Base-by-base conservation (phyloP, 2,888 invertebrate species). In the Dasysyrphus albostriatus region DNA sequence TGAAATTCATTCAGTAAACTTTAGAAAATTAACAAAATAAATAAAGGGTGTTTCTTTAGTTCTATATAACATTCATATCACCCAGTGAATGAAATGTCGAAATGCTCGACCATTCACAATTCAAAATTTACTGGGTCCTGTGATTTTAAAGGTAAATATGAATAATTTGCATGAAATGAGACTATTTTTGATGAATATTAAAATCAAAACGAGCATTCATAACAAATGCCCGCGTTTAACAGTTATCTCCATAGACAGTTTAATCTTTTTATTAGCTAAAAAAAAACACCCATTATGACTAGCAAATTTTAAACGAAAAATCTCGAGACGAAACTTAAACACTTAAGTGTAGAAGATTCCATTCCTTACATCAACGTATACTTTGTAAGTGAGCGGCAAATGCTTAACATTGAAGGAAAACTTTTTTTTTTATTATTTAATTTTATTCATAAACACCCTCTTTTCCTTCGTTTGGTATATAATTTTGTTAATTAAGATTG, bases 401-500 rank as follows among this genome's bases (percentile, higher is more conserved):
- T 47, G 16, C 16, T 3, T 8, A 16, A 16, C n/a, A 47, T 47
- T 47, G 44, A 63, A 24, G 63, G 10, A 12, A 63, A 42, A 16
- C 63, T 42, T 24, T 24, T 24, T 24, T 24, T 24, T 24, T 24
- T 24, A 24, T 63, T 63, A 16, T 14, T 63, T 42, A 12, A 63
- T 44, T 42, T 44, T 63, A 16, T 63, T 47, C 47, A 16, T 16
- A 47, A 47, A 47, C 16, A 47, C 16, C 16, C 16, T 16, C 47
- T 16, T 16, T n/a, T 47, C 47, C 16, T 47, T 47, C 16, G 3
- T 9, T 10, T 42, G 42, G 24, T 10, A 29, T 54, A 54, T 29
- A 54, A 54, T 29, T 54, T 24, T 29, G 54, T 54, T 54, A 54
- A 54, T 54, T 54, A 54, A 1, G 7, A 14, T 54, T 29, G 54